Base-by-base conservation (phyloP, 2,888 invertebrate species). In the Temnothorax unifasciatus region DNA sequence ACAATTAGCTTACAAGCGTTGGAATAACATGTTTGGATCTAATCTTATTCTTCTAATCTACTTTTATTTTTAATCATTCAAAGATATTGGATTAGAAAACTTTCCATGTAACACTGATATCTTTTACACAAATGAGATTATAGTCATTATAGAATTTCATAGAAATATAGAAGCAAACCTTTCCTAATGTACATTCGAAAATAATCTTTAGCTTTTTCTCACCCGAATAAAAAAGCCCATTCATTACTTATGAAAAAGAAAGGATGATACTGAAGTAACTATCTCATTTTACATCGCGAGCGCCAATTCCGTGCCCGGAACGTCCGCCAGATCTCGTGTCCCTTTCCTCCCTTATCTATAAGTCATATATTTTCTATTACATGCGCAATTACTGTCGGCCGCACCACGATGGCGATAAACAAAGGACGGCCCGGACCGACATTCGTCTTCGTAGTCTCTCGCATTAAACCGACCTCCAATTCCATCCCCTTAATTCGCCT, bases 331-430 rank as follows among this genome's bases (percentile, higher is more conserved):
- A 34, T 69, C 34, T 59, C 47, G 47, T 21, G 34, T 54, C 13
- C 13, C 21, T 47, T 57, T 18, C 38, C 29, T 47, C 29, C 4
- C n/a, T 71, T 61, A 59, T 71, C 71, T 81, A 59, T 57, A 81
- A 71, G 25, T 61, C 71, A 50, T 81, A 59, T 47, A 81, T 81
- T 69, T 71, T 71, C 79, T 71, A 61, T 81, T 71, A 61, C 47
- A 71, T 25, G 38, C 47, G 38, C 71, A 81, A 81, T 81, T 81
- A 81, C 59, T 69, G 21, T 71, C 47, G 38, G 38, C 38, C 29
- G 29, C 59, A 13, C 47, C 18, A 18, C 47, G 47, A 47, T 11
- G 25, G 25, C 47, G 47, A 59, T 69, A 81, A 71, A 81, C 71
- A 81, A 71, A 54, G 38, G 59, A 71, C 47, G 18, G 2, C 25